These are phyloP conservation scores for Ctenochaetus hawaiiensis DNA, from an alignment of 2,797 vertebrate species.

Conservation along the genomic window DNA sequence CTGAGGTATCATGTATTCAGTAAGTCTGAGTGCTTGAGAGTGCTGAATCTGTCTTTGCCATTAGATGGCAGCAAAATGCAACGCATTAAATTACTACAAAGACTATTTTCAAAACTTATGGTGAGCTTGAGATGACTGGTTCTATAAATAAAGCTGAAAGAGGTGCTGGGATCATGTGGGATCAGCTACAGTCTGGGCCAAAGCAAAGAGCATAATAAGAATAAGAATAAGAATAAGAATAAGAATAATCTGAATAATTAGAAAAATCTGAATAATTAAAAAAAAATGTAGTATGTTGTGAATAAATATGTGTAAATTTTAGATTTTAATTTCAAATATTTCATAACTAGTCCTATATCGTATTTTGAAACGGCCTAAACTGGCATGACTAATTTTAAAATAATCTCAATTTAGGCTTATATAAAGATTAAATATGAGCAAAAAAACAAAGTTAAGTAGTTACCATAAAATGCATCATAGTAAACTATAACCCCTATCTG, in stretches of 20 bases:
- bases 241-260: background rate
- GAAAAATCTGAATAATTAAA: too few relatives aligned
- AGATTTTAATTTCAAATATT: too few relatives aligned
- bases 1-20: background rate
- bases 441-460: too few relatives aligned
- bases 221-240: background rate
- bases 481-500: background rate
- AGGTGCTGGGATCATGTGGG: background rate
- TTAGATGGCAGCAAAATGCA: conserved; percentile 77
- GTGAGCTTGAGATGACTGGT: background rate
- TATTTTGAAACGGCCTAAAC: too few relatives aligned
- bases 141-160: conserved; percentile 8
- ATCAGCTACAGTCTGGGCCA: background rate
- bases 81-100: conserved; percentile 17
- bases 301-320: background rate
- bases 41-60: conserved; percentile 46
- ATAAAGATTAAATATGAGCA: too few relatives aligned
- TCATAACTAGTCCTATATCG: too few relatives aligned
- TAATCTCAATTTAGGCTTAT: too few relatives aligned
- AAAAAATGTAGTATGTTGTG: background rate
- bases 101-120: background rate
- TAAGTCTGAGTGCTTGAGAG: too few relatives aligned
- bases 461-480: background rate
- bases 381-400: too few relatives aligned
- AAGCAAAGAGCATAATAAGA: too few relatives aligned